Evolutionary conservation across 2,113 vertebrate genomes (phyloP), one percentile per base, ranked within the genome.

Genomic region (Oriolus oriolus): DNA sequence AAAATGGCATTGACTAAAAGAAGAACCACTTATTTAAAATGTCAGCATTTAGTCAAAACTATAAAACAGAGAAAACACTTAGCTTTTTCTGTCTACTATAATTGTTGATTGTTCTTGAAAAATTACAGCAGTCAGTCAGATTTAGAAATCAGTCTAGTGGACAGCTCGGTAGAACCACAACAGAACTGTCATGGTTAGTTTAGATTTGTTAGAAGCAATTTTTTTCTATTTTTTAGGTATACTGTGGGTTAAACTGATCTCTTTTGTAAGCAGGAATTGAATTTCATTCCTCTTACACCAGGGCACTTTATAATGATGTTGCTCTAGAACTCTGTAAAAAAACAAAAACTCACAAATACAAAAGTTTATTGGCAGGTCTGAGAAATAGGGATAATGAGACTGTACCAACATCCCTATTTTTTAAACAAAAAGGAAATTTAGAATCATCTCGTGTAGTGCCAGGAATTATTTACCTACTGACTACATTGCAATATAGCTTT

Each of bases 1-100:
- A 80, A 91, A 93, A 91, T 60, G 78, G 35, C 59, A 74, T 74
- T 93, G 47, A 60, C 63, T 96, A 70, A 75, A 92, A 90, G 37
- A 56, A 18, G 56, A 94, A 56, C 57, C 19, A 47, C 10, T 95
- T 87, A 54, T 56, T 96, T 90, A 35, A 93, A 93, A 90, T 77
- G 75, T 65, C 59, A 91, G 24, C 33, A 63, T 80, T 93, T 91
- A 90, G 88, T 78, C 28, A 88, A 63, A 94, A 42, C n/a, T 68
- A 5, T 69, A 45, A 76, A 87, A 21, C 19, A 49, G 69, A 81
- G 15, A 74, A 88, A 95, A 80, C 19, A 73, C 44, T 74, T 49
- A 35, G 8, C 22, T 88, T 91, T 95, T 81, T 85, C 42, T 85
- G 6, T 63, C 50, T 83, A 44, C 30, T 93, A 2, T 80, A 70